Conservation (phyloP, 2,113 vertebrate genomes). For the Dolichallabes microphthalmus region DNA sequence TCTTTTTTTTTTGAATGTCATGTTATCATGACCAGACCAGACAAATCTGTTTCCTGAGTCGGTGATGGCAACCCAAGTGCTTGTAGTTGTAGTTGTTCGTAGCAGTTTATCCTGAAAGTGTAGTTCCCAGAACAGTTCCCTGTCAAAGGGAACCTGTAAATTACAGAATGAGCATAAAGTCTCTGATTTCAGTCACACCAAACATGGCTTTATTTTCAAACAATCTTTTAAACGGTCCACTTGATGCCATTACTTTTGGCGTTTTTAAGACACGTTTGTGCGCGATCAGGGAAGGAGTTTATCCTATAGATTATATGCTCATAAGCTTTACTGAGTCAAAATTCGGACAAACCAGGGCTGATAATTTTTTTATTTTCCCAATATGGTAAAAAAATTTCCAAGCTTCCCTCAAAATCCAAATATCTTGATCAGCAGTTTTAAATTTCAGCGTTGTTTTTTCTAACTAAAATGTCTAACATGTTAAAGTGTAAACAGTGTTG, state of each 20-base stretch:
- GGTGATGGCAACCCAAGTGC: neutral
- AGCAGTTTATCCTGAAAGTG: neutral
- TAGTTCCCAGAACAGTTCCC: neutral
- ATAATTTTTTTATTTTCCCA: neutral
- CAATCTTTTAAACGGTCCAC: too few species aligned
- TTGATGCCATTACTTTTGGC: too few species aligned
- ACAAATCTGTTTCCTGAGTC: neutral
- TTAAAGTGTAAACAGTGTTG: neutral
- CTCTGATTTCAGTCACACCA: too few species aligned
- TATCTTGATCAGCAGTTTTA: neutral
- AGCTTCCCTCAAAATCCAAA: too few species aligned
- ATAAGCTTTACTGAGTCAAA: neutral
- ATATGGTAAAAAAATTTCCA: too few species aligned
- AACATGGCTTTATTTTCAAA: too few species aligned
- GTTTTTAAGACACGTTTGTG: too few species aligned
- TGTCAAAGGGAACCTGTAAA: too few species aligned
- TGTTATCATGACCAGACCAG: neutral
- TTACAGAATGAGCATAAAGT: too few species aligned
- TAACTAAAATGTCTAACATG: neutral
- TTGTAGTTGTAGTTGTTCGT: neutral
- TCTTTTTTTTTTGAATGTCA: too few species aligned
- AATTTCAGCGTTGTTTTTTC: neutral
- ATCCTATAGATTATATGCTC: neutral
- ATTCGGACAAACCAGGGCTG: neutral
- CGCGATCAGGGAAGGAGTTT: too few species aligned